Conservation (phyloP, 2,113 vertebrate genomes). For the Prunella himalayana region DNA sequence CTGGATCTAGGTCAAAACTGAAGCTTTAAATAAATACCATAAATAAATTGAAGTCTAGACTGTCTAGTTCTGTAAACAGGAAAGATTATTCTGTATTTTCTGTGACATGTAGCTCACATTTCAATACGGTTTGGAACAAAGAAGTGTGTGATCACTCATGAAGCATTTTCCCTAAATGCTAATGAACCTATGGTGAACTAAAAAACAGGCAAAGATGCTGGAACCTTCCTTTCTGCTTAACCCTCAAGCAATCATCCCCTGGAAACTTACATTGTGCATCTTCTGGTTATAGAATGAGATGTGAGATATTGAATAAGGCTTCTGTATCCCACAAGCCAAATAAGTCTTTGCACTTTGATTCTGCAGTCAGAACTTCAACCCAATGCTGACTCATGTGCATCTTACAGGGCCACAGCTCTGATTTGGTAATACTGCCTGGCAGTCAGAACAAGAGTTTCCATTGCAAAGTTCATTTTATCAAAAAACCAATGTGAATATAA, state of each 20-base stretch:
- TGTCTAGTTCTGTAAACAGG: not conserved
- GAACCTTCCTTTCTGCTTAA: not conserved
- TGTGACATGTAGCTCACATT: not conserved
- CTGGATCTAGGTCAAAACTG: conserved; percentile 15
- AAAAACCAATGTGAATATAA: not conserved
- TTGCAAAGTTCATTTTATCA: not conserved
- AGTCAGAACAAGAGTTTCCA: not conserved
- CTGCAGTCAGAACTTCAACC: not conserved
- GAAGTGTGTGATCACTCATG: not conserved
- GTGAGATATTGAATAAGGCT: not conserved
- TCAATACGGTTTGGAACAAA: not conserved
- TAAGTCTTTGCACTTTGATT: not conserved
- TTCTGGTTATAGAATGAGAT: not conserved
- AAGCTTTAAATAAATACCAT: conserved; percentile 24
- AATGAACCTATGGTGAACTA: not conserved
- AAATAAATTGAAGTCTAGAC: conserved; percentile 14
- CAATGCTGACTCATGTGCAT: not conserved
- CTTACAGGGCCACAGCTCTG: not conserved
- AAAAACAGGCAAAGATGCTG: not conserved
- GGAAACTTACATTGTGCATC: not conserved
- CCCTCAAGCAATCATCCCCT: not conserved
- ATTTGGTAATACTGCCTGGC: not conserved
- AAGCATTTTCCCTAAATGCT: not conserved
- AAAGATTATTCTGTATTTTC: conserved; percentile 16
- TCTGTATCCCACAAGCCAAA: not conserved